Evolutionary conservation across 2,113 vertebrate species (phyloP).

Genomic region (Potamarius usumacintae): DNA sequence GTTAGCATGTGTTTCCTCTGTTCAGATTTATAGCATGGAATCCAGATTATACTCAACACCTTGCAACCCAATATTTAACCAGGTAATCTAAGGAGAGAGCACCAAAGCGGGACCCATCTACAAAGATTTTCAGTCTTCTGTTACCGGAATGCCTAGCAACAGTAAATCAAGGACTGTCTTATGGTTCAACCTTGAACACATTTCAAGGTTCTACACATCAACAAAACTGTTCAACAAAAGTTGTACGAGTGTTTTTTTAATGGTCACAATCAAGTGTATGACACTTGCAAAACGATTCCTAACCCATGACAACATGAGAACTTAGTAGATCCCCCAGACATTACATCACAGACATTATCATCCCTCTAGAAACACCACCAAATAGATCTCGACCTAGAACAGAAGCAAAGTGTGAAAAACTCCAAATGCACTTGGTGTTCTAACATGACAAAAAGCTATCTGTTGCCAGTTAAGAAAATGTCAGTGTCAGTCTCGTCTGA

Average conservation of each 20-base stretch:
- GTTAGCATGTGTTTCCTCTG: neutral
- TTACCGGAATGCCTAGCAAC: neutral
- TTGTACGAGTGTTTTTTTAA: neutral
- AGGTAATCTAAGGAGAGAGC: neutral
- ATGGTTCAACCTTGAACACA: neutral
- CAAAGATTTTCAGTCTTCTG: neutral
- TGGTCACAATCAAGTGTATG: neutral
- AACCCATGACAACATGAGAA: neutral
- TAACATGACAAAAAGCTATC: constrained; percentile 12
- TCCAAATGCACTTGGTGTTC: constrained; percentile 7
- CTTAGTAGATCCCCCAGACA: neutral
- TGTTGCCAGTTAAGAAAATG: constrained; percentile 30
- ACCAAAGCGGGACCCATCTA: neutral
- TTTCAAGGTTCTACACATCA: neutral
- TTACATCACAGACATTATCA: neutral
- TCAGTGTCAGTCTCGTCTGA: constrained; percentile 27
- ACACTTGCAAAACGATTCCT: neutral
- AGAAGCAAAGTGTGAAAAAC: constrained; percentile 1
- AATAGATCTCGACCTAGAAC: neutral
- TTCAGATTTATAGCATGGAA: neutral
- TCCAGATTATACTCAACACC: neutral
- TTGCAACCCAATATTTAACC: neutral
- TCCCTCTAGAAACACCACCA: constrained; percentile 10
- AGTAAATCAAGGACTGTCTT: neutral
- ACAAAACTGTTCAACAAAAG: neutral